Conservation (phyloP, 1,140 invertebrate genomes). For the Manduca sexta region DNA sequence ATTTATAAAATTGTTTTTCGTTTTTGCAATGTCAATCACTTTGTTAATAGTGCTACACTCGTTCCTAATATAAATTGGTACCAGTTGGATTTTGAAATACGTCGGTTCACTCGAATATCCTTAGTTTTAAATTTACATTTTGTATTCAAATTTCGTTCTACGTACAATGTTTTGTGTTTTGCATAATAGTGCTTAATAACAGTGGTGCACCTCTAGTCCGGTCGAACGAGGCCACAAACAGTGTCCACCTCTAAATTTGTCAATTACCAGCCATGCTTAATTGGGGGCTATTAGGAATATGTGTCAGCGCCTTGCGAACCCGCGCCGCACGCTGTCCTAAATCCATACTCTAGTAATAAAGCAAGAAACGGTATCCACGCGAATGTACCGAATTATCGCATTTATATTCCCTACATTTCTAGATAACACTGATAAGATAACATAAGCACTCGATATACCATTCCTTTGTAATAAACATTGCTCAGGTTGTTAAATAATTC, state of each 20-base stretch:
- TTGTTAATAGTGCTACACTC: no score
- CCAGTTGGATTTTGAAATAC: no score
- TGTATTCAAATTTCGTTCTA: not conserved
- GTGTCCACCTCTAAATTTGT: slow-evolving; percentile 16
- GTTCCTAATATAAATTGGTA: no score
- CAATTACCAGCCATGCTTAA: slow-evolving; percentile 47
- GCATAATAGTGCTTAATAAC: not conserved
- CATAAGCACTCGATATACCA: slow-evolving; percentile 25
- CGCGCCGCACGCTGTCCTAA: slow-evolving; percentile 39
- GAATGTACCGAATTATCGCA: slow-evolving; percentile 35
- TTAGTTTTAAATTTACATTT: not conserved
- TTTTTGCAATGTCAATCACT: not conserved
- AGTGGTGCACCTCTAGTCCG: no score
- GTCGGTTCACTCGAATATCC: not conserved
- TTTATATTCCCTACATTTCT: slow-evolving; percentile 49
- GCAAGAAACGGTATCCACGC: slow-evolving; percentile 7
- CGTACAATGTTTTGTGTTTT: slow-evolving; percentile 2
- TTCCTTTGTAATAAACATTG: slow-evolving; percentile 8
- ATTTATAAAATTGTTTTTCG: slow-evolving; percentile 15
- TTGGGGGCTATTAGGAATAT: slow-evolving; percentile 62
- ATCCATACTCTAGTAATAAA: slow-evolving; percentile 22
- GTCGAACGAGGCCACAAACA: slow-evolving; percentile 11
- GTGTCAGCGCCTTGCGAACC: slow-evolving; percentile 49
- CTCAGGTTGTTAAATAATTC: slow-evolving; percentile 20
- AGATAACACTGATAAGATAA: slow-evolving; percentile 70